These are phyloP conservation scores for Myocastor coypus DNA, from an alignment of 2,113 vertebrate species.

Conservation along the genomic window DNA sequence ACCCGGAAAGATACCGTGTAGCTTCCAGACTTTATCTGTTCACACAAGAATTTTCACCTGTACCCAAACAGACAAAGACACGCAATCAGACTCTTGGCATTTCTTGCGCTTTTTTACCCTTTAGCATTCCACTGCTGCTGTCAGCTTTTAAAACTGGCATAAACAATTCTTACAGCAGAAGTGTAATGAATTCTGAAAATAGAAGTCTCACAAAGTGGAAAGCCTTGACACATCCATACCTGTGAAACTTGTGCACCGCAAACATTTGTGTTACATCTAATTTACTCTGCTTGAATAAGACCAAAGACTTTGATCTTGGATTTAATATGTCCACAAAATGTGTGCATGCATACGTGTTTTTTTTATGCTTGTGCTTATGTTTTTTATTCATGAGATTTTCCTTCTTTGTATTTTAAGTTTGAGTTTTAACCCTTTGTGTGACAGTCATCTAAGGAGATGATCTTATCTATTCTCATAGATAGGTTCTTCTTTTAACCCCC, in stretches of 20 bases:
- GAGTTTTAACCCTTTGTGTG: not conserved
- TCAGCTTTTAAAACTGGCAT: not conserved
- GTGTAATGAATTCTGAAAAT: constrained; percentile 37
- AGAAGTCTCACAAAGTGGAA: not conserved
- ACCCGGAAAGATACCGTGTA: not conserved
- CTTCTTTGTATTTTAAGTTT: not conserved
- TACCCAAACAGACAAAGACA: not conserved
- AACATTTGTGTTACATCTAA: not conserved
- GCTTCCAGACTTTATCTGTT: not conserved
- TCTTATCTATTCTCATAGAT: not conserved
- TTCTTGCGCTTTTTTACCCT: not conserved
- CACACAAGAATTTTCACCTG: not conserved
- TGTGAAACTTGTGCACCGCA: not conserved
- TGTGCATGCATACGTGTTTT: accelerated
- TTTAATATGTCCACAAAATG: not conserved
- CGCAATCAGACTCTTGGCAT: not conserved
- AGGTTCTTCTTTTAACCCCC: no score
- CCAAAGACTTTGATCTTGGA: not conserved
- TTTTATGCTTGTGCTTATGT: not conserved
- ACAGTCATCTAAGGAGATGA: not conserved
- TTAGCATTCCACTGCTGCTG: constrained; percentile 2
- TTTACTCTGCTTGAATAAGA: not conserved
- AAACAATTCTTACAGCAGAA: not conserved
- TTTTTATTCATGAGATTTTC: constrained; percentile 12
- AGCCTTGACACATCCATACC: not conserved